Conservation (phyloP, 1,140 invertebrate genomes). For the Penaeus vannamei region DNA sequence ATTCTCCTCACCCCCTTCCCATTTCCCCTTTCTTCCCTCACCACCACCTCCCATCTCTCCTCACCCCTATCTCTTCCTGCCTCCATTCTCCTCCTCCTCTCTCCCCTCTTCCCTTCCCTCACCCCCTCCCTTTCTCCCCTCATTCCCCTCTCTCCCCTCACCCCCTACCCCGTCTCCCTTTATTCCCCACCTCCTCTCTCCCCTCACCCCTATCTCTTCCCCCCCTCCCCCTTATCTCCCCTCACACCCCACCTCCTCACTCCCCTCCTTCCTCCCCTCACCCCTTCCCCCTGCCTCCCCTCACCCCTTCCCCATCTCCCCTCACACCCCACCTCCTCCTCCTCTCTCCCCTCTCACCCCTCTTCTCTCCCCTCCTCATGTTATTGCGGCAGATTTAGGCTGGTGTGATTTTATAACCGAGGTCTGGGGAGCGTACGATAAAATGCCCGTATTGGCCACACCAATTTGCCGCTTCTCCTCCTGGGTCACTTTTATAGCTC, state of each 20-base stretch:
- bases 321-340: too few relatives aligned
- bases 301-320: background rate
- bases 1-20: background rate
- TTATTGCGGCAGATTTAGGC: slow-evolving; percentile 41
- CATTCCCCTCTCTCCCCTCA: too few relatives aligned
- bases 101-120: background rate
- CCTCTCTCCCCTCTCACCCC: background rate
- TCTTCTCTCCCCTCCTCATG: background rate
- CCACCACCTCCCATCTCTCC: too few relatives aligned
- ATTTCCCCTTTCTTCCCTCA: background rate
- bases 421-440: slow-evolving; percentile 36
- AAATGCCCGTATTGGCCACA: slow-evolving; percentile 53
- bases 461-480: slow-evolving; percentile 55
- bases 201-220: background rate
- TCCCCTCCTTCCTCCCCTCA: too few relatives aligned
- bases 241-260: background rate
- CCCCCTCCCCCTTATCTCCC: background rate
- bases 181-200: background rate
- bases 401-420: slow-evolving; percentile 46
- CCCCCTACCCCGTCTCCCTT: background rate
- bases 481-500: slow-evolving; percentile 43
- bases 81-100: background rate
- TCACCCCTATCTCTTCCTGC: background rate
- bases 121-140: too few relatives aligned
- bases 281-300: background rate